Evolutionary conservation across 2,113 vertebrate genomes (phyloP), one percentile per base, ranked within the genome.

Genomic region (Cygnus atratus): DNA sequence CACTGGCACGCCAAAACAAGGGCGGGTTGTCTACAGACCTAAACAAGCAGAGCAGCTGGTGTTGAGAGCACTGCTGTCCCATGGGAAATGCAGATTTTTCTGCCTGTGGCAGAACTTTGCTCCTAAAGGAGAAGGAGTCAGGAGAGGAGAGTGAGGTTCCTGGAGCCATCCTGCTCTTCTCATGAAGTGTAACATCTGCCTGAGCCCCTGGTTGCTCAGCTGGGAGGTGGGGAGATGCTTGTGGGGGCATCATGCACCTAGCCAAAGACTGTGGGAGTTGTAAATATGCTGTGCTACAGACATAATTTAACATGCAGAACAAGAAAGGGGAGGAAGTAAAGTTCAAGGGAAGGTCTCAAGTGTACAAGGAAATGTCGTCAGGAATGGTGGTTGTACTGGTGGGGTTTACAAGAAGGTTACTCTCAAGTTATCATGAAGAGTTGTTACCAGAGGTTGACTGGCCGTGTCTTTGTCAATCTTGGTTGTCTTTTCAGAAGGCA

Each of bases 1-100:
- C 78, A 16, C 71, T 73, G 88, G 77, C 58, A 52, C 1, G 19
- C 28, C 31, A 88, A 50, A 88, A 18, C 0, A 2, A 43, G 59
- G 84, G 37, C 0, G 6, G 58, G 3, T 25, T 95, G 93, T 89
- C 91, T 73, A 78, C 11, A 2, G 46, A 79, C 90, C 87, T 83
- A 73, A 84, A 54, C 58, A 87, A 95, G 87, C 87, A 94, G 37
- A 87, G 65, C 74, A 90, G 94, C 89, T 71, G 76, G 83, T 71
- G 84, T 55, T 83, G 79, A 22, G 88, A 95, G 79, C 0, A 0
- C 68, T 78, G 84, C 46, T 5, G 0, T 82, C 84, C 91, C 83
- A 4, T n/a, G 70, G 5, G 21, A 66, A 91, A 91, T 50, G 58
- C 74, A 89, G 86, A 88, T 63, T 89, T 91, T 75, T 76, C 81